These are phyloP conservation scores for Falco punctatus DNA, from an alignment of 2,113 vertebrate genomes.

Conservation along the genomic window DNA sequence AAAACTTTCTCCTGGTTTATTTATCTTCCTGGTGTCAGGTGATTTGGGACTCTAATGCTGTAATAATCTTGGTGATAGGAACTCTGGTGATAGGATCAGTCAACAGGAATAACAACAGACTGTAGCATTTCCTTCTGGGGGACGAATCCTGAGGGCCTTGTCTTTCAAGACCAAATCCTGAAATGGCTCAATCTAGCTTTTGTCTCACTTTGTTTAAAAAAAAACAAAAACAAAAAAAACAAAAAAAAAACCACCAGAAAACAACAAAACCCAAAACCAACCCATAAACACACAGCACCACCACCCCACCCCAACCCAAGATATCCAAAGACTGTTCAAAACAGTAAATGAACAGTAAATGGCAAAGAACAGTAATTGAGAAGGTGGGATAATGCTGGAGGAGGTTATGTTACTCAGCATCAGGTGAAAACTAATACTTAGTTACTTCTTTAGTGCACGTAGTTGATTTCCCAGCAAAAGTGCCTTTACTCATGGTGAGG, in stretches of 20 bases:
- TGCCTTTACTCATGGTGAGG: constrained; percentile 62
- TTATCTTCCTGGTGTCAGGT: not conserved
- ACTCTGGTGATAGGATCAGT: not conserved
- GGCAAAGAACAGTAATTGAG: not conserved
- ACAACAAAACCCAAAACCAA: too few species aligned
- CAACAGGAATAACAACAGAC: not conserved
- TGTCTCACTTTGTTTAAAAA: not conserved
- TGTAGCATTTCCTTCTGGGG: not conserved
- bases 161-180: constrained; percentile 23
- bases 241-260: too few species aligned
- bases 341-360: not conserved
- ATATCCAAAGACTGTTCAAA: not conserved
- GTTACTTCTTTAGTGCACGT: constrained; percentile 32
- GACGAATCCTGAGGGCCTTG: not conserved
- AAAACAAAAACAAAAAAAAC: not conserved
- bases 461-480: constrained; percentile 63
- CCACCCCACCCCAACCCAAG: too few species aligned
- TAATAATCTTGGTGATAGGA: not conserved
- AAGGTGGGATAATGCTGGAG: constrained; percentile 1
- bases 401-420: not conserved
- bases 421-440: constrained; percentile 14
- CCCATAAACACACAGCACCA: too few species aligned
- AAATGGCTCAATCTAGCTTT: constrained; percentile 1
- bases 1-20: constrained; percentile 4
- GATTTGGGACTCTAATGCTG: not conserved